Evolutionary conservation across 2,113 vertebrate species (phyloP), one percentile per base, ranked within the genome.

Genomic region (Rana temporaria): DNA sequence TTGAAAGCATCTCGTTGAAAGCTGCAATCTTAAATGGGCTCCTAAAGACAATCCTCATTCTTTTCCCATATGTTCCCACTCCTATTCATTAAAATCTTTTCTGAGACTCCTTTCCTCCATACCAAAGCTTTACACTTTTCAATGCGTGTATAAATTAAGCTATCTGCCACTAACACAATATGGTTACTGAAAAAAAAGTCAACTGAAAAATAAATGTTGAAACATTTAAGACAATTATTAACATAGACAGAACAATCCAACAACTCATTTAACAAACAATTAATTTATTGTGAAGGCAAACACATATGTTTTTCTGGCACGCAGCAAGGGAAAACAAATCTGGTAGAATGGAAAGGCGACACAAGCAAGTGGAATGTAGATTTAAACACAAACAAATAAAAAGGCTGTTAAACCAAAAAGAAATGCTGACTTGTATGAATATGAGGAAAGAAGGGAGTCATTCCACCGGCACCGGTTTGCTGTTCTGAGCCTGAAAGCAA

Each of bases 221-320:
- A 82, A 32, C 62, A 74, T 66, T 34, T 66, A 20, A 48, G 30
- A 82, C 18, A 26, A 68, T 68, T 68, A 76, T 76, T 67, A 82
- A 66, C 63, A 59, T n/a, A 60, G 81, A 76, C 63, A 42, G 81
- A 20, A 76, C 38, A 7, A 75, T 57, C 52, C 64, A 38, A 68
- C 53, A 62, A 74, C 20, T 42, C 55, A 75, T 76, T 59, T 68
- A 66, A 60, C 80, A 82, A 82, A 75, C 81, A 60, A 76, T 74
- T 66, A 32, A 82, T 83, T 68, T 83, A 76, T 72, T 83, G 81
- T 83, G 70, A 72, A 68, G 32, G 62, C 52, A 75, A 83, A 83
- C 81, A 83, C 81, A 76, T 57, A 83, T 67, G 81, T 72, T 60
- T 76, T 57, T 26, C 63, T 76, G 81, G 81, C 81, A 83, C 9